A percentile compares a stretch with the other conserved stretches of the same genome.
phyloP scores from a whole-genome alignment of 2,888 invertebrate species.

The Hemaris fuciformis region DNA sequence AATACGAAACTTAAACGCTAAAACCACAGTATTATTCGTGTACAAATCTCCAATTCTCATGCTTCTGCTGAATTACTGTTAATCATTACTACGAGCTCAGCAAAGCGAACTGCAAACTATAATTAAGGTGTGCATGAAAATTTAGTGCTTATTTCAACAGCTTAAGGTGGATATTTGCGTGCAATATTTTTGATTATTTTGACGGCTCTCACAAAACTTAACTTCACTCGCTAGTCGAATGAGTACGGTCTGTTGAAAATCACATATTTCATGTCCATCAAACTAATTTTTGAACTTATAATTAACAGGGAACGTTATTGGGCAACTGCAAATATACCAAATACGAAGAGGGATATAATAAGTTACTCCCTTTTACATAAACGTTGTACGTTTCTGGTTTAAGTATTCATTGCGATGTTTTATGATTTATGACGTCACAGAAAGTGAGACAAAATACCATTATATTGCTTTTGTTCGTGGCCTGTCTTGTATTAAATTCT shows the following conservation, averaged over 20 bases:
- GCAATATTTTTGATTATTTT: not conserved
- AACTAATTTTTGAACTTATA: not conserved
- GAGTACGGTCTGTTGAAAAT: conserved; percentile 1
- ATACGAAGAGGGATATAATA: too few species aligned
- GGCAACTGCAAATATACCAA: not conserved
- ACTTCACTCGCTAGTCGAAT: not conserved
- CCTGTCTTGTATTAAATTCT: too few species aligned
- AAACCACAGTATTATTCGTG: conserved; percentile 17
- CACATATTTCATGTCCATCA: conserved; percentile 14
- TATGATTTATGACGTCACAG: too few species aligned
- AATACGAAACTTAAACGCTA: not conserved
- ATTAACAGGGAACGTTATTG: not conserved
- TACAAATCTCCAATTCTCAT: conserved; percentile 29
- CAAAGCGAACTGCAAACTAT: conserved; percentile 15
- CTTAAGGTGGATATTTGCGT: conserved; percentile 16
- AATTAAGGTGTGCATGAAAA: conserved; percentile 12
- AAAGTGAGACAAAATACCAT: too few species aligned
- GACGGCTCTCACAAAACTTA: not conserved
- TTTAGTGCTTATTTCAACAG: conserved; percentile 11
- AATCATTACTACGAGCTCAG: conserved; percentile 31
- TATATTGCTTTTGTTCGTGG: too few species aligned
- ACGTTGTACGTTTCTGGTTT: too few species aligned
- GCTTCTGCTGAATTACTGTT: conserved; percentile 32
- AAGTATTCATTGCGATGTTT: too few species aligned
- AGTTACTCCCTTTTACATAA: too few species aligned